Base-by-base conservation (phyloP, 2,113 vertebrate genomes). In the Xiphophorus maculatus region DNA sequence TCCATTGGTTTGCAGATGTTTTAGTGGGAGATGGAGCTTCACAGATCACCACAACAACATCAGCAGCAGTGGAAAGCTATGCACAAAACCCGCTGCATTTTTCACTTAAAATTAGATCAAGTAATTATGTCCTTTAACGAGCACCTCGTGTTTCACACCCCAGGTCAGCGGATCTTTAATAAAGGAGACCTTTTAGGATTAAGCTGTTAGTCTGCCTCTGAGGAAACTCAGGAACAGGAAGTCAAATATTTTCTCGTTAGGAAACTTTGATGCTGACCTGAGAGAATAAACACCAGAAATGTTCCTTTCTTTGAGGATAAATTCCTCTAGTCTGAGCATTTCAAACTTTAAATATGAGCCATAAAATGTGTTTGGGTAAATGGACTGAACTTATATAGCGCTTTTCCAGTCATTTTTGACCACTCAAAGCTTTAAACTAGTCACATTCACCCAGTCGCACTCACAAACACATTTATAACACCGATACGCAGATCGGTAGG, bases 41-140 rank as follows among this genome's bases (percentile, higher is more conserved):
- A 61, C 42, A 73, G 25, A 85, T 87, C 35, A 74, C 48, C 63
- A 66, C 72, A 76, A 42, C 71, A 79, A 51, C 68, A 71, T 17
- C 30, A 71, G 42, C 63, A 63, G 10, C 6, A 25, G 19, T 27
- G 11, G 37, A 63, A 63, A 5, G 54, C 66, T 71, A 51, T 9
- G 68, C 64, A 33, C 60, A 61, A 42, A 65, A 76, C 76, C 48
- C 19, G 75, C 5, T 71, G 54, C 44, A 30, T 37, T 63, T 71
- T 69, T 80, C 69, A 13, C 33, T 28, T 64, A 35, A 42, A 86
- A 84, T 87, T 54, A 77, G 74, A 72, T 81, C 74, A 48, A 8
- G 32, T 48, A 40, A 71, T 37, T 25, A 62, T 69, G 72, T 19
- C 65, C 44, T 37, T 48, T 81, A 72, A 83, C 5, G 2, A 80